A percentile compares a stretch with the other conserved stretches of the same genome.
These are phyloP conservation scores for Chionis minor DNA, from an alignment of 2,113 vertebrate genomes.

Conservation along the genomic window DNA sequence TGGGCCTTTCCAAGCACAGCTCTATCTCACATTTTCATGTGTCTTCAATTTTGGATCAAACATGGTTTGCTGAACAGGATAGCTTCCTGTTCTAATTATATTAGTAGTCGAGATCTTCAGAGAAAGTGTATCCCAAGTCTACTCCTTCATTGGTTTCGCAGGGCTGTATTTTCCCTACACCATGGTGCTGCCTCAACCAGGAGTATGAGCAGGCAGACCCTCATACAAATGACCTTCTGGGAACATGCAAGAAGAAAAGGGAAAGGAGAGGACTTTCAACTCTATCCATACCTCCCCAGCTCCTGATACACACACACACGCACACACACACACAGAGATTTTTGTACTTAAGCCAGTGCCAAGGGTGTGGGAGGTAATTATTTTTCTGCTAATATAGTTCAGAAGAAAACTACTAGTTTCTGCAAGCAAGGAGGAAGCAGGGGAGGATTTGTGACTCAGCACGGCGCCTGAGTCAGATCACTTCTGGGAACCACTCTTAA, in stretches of 20 bases:
- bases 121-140: background rate
- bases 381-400: background rate
- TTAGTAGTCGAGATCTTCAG: background rate
- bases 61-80: background rate
- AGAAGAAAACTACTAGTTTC: conserved; percentile 12
- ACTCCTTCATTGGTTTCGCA: background rate
- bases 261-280: background rate
- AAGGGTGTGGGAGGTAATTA: background rate
- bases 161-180: background rate
- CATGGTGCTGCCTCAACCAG: background rate
- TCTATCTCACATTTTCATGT: rapidly evolving
- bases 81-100: background rate
- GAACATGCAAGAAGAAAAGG: background rate
- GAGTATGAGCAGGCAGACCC: background rate
- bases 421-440: background rate
- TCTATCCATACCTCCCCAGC: background rate
- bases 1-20: background rate
- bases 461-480: conserved; percentile 31
- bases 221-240: background rate
- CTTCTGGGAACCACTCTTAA: conserved; percentile 6
- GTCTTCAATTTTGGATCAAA: background rate
- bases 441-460: conserved; percentile 40
- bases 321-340: background rate
- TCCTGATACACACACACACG: background rate
- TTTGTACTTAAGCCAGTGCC: background rate